These are phyloP conservation scores for Rhegmatorhina hoffmannsi DNA, from an alignment of 2,113 vertebrate genomes.

Conservation along the genomic window DNA sequence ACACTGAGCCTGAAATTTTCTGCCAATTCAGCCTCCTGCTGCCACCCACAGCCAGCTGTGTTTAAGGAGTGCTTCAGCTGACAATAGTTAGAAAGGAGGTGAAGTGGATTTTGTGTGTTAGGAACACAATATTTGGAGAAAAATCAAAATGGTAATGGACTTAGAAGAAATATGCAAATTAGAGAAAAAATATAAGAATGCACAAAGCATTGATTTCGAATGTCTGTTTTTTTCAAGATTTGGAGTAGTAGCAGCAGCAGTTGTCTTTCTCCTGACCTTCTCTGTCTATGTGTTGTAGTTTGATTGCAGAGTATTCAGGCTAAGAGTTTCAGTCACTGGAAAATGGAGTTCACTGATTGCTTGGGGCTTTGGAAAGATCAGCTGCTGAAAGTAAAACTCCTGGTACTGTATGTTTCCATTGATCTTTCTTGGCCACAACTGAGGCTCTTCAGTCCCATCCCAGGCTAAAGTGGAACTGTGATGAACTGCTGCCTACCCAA, in stretches of 20 bases:
- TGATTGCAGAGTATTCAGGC: background rate
- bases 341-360: background rate
- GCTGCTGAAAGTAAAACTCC: background rate
- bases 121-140: background rate
- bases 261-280: background rate
- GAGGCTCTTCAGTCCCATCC: background rate
- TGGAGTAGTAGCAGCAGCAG: background rate
- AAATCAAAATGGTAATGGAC: background rate
- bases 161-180: background rate
- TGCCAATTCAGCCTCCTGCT: constrained; percentile 52
- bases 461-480: background rate
- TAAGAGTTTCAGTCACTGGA: background rate
- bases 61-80: background rate
- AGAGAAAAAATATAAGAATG: background rate
- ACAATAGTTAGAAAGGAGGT: background rate
- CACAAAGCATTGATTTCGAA: background rate
- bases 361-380: background rate
- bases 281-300: background rate
- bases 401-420: background rate
- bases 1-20: background rate
- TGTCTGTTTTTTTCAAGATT: background rate
- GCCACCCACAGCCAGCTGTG: constrained; percentile 57
- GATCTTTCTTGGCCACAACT: background rate
- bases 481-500: background rate
- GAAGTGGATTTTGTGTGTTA: background rate